Percentiles rank a stretch among this genome's conserved stretches.
phyloP scores from a whole-genome alignment of 2,888 invertebrate genomes.

The Nebria salina region DNA sequence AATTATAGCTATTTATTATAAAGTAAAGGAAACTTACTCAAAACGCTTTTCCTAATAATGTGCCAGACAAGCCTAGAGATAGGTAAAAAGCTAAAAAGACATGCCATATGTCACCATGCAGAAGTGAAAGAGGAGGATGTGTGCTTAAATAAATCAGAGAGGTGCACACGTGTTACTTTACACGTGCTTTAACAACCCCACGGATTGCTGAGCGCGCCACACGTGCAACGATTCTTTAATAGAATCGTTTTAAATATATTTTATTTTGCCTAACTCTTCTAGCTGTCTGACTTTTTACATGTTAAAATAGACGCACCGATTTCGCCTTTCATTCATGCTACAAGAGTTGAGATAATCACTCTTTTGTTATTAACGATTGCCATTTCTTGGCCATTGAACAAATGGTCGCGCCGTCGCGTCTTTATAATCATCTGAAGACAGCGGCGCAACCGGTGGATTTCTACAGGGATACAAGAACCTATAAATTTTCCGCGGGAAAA shows the following conservation, averaged over 20 bases:
- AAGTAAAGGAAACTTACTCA: background rate
- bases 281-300: constrained; percentile 6
- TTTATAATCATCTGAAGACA: background rate
- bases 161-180: constrained; percentile 43
- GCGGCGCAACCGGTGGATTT: too few species aligned
- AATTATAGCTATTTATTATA: background rate
- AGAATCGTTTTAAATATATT: constrained; percentile 45
- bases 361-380: background rate
- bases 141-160: constrained; percentile 46
- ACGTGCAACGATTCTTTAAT: constrained; percentile 44
- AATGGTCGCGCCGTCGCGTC: background rate
- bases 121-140: constrained; percentile 39
- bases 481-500: too few species aligned
- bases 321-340: background rate
- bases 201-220: constrained; percentile 41
- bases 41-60: background rate
- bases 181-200: constrained; percentile 46
- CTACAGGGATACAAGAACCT: too few species aligned
- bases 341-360: background rate
- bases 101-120: constrained; percentile 32
- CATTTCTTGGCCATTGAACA: background rate
- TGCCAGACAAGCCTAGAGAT: background rate
- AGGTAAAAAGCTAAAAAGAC: constrained; percentile 4
- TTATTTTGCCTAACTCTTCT: constrained; percentile 10
- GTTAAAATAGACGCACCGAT: constrained; percentile 17